These are phyloP conservation scores for Tortrix viridana DNA, from an alignment of 2,888 invertebrate genomes.

Conservation along the genomic window DNA sequence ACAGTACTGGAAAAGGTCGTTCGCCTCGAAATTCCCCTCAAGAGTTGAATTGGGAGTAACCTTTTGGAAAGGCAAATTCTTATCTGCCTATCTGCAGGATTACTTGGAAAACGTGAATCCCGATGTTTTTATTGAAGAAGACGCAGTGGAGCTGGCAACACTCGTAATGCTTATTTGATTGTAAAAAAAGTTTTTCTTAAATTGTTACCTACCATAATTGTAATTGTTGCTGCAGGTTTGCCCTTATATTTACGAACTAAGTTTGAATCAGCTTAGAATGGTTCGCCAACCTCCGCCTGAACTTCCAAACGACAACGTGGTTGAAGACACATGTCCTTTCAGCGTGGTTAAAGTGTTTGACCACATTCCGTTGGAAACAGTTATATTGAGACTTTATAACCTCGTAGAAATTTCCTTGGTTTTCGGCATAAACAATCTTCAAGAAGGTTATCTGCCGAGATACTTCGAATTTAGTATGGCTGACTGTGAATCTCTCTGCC, in stretches of 20 bases:
- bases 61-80: slow-evolving; percentile 86
- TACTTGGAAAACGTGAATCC: slow-evolving; percentile 73
- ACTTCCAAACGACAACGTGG: slow-evolving; percentile 53
- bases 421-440: slow-evolving; percentile 73
- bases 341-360: slow-evolving; percentile 75
- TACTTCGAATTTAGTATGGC: slow-evolving; percentile 85
- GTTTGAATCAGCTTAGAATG: slow-evolving; percentile 80
- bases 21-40: slow-evolving; percentile 66
- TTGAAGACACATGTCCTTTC: slow-evolving; percentile 68
- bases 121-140: slow-evolving; percentile 71
- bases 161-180: slow-evolving; percentile 54
- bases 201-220: no score
- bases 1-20: slow-evolving; percentile 86
- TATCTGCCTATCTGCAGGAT: slow-evolving; percentile 73
- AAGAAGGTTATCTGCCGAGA: slow-evolving; percentile 81
- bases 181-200: background rate
- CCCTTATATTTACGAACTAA: slow-evolving; percentile 79
- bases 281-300: slow-evolving; percentile 77
- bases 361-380: slow-evolving; percentile 84
- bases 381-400: slow-evolving; percentile 78
- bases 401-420: slow-evolving; percentile 79
- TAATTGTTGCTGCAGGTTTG: slow-evolving; percentile 60
- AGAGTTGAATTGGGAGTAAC: slow-evolving; percentile 67
- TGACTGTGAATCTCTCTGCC: slow-evolving; percentile 84
- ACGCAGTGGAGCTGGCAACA: slow-evolving; percentile 65